Conservation (phyloP, 2,888 invertebrate species). For the Amiota minor region DNA sequence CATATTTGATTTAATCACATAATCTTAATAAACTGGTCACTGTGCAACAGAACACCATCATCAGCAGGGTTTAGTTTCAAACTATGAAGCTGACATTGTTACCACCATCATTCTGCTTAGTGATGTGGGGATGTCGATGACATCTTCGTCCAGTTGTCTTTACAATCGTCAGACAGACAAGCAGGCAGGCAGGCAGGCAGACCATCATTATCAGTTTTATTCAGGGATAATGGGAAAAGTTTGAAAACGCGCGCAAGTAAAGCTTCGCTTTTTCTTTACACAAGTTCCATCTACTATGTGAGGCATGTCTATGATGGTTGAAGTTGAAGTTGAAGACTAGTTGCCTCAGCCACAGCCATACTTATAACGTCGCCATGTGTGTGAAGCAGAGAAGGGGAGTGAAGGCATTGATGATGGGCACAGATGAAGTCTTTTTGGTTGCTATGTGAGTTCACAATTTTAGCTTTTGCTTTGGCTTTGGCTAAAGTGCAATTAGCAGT, state of each 20-base stretch:
- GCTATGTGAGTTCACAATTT: neutral
- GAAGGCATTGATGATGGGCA: neutral
- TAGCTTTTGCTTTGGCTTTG: conserved; percentile 7
- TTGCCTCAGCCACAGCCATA: neutral
- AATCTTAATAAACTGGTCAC: conserved; percentile 57
- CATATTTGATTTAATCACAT: too few relatives aligned
- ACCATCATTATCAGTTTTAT: conserved; percentile 70
- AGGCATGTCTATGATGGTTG: conserved; percentile 11
- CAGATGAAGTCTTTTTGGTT: conserved; percentile 18
- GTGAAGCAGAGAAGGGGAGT: neutral
- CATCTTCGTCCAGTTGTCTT: neutral
- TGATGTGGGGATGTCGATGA: neutral
- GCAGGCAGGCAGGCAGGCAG: conserved; percentile 41
- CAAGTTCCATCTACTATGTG: too few relatives aligned
- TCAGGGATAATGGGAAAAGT: conserved; percentile 68
- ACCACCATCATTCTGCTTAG: neutral
- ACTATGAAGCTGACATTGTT: too few relatives aligned
- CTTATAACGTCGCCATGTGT: neutral
- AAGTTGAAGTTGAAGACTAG: neutral
- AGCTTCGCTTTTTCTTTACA: neutral
- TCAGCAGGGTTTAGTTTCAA: neutral
- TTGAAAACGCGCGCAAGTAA: conserved; percentile 34
- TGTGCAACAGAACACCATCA: conserved; percentile 30
- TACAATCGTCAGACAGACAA: neutral
- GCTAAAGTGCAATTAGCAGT: conserved; percentile 61